phyloP scores from a whole-genome alignment of 2,888 invertebrate genomes.

The Sesia bembeciformis region DNA sequence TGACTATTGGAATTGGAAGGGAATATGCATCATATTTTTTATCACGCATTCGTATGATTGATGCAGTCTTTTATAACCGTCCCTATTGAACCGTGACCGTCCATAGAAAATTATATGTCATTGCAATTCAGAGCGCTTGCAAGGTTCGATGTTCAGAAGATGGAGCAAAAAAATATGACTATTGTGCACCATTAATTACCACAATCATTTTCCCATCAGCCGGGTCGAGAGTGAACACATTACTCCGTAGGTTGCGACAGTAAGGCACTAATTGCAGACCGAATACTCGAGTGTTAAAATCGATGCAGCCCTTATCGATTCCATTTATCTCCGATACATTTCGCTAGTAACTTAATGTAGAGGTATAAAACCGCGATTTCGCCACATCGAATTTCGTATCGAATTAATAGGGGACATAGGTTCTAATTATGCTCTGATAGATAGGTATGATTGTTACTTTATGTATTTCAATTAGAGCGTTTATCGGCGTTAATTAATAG shows the following conservation, averaged over 20 bases:
- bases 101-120: no score
- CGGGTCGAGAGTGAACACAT: neutral
- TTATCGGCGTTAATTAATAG: slow-evolving; percentile 2
- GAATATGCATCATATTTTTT: no score
- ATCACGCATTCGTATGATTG: no score
- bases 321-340: slow-evolving; percentile 35
- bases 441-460: neutral
- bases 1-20: neutral
- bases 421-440: slow-evolving; percentile 35
- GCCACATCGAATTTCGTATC: slow-evolving; percentile 35
- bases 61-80: no score
- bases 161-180: neutral
- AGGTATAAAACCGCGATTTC: slow-evolving; percentile 39
- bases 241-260: neutral
- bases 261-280: neutral
- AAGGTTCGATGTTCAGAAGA: neutral
- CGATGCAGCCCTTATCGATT: slow-evolving; percentile 35
- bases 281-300: slow-evolving; percentile 21
- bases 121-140: neutral
- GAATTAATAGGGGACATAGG: slow-evolving; percentile 47
- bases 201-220: neutral
- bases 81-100: no score
- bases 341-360: slow-evolving; percentile 8
- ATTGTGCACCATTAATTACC: neutral
- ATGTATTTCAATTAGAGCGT: slow-evolving; percentile 15